phyloP scores from a whole-genome alignment of 1,140 invertebrate genomes.

The Trinorchestia longiramus region DNA sequence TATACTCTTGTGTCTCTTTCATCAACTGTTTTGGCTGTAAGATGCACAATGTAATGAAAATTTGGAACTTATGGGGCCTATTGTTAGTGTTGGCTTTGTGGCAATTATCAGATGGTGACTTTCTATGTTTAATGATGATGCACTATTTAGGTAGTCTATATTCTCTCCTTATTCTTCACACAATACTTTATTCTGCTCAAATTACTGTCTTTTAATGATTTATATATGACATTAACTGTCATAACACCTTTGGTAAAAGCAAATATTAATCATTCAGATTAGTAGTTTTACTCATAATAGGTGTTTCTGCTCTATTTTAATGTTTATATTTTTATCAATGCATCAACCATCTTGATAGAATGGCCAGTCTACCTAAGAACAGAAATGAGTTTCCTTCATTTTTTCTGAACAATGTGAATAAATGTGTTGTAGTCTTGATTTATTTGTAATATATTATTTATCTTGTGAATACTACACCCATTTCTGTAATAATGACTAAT shows the following conservation, averaged over 20 bases:
- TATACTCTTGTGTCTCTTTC: too few relatives aligned
- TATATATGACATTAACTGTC: background rate
- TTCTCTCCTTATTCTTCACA: background rate
- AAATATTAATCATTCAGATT: background rate
- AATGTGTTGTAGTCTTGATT: background rate
- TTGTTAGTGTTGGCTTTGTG: too few relatives aligned
- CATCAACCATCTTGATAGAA: background rate
- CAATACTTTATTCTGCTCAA: background rate
- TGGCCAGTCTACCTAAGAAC: background rate
- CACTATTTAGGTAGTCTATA: background rate
- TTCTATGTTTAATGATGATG: background rate
- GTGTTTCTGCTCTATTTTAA: background rate
- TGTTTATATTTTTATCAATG: background rate
- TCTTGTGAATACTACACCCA: background rate
- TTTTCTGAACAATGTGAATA: background rate
- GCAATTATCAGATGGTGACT: too few relatives aligned
- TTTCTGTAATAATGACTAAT: background rate
- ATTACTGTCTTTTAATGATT: background rate
- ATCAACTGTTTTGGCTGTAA: too few relatives aligned
- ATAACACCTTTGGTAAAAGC: background rate
- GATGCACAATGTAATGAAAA: too few relatives aligned
- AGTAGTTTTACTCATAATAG: background rate
- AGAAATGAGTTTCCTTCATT: background rate
- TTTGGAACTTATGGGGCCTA: too few relatives aligned
- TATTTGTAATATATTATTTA: background rate